Base-by-base conservation (phyloP, 1,140 invertebrate genomes). In the Ceratina australensis region DNA sequence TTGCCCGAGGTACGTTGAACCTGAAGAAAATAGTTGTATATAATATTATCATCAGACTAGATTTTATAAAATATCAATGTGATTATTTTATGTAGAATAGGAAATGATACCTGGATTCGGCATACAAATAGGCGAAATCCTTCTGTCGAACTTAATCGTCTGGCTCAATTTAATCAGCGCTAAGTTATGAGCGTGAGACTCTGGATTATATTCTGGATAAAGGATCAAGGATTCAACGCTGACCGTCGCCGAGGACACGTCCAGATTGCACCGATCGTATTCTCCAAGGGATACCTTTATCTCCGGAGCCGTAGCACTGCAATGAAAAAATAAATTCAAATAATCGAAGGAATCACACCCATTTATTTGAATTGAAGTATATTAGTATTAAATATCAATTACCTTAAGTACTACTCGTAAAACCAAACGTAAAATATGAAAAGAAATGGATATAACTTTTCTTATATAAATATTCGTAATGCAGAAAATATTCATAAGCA, bases 111-210 rank as follows among this genome's bases (percentile, higher is more conserved):
- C 93, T 76, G 91, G 88, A 61, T 93, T 90, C 7, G 94, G 93
- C 64, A 95, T 83, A 83, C 94, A 95, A 26, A 95, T 92, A 0
- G 95, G 94, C 7, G 89, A 89, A 77, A 95, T 91, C 56, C 92
- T 88, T 67, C 91, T 90, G 52, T 93, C 93, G 73, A 95, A 93
- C 56, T 89, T 85, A 3, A 93, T 92, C 10, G 92, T 90, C 26
- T 91, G 88, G 72, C 90, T 92, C 10, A 95, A 87, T 61, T 91
- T 92, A 8, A 95, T 82, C 20, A 95, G 79, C 2, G 94, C 94
- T 47, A 95, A 90, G 88, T 95, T 94, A 79, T 94, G 93, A 42
- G 93, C 90, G 79, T 86, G 88, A 0, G 92, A 93, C n/a, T 83
- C 90, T 0, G 86, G 82, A 72, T 93, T 92, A 81, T 93, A 95